Evolutionary conservation across 2,113 vertebrate genomes (phyloP), one percentile per base, ranked within the genome.

Genomic region (Heterotis niloticus): DNA sequence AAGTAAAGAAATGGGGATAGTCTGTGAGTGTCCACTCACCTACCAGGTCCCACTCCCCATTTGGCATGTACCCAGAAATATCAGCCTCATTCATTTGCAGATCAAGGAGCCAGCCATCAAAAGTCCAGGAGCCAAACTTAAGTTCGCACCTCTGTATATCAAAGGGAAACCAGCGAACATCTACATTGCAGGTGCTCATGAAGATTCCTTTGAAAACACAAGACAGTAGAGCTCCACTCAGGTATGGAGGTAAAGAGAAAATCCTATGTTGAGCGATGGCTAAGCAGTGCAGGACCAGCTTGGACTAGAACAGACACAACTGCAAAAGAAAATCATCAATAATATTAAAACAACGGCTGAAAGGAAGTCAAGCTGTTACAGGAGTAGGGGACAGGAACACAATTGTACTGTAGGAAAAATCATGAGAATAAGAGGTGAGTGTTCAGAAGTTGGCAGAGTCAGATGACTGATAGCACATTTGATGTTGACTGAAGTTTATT

Each of bases 41-140:
- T 1, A 94, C 83, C 5, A 94, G 88, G 78, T 94, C 93, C 93
- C 93, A 94, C 74, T 94, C 93, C 75, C 93, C 93, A 0, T 93
- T 93, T 79, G 92, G 83, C 91, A 93, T 93, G 87, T 90, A 94
- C 72, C 88, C 83, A 0, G 93, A 91, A 80, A 90, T 79, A 84
- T 94, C 92, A 0, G 92, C 92, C 0, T 92, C 89, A 0, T n/a
- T 87, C 92, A 94, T 93, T 81, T 92, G 92, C 51, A 94, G 92
- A 82, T 94, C 92, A 79, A 94, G 83, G 74, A 93, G 86, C 93
- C 92, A 93, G 60, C 93, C 92, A 4, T 93, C 93, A 20, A 91
- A 93, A 0, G 93, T 92, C 93, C 93, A 94, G 0, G 93, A 94
- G 80, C 93, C 93, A 44, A 94, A 94, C 86, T 94, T 94, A 54